A percentile compares a stretch with the other conserved stretches of the same genome.
These are phyloP conservation scores for Dryobates pubescens DNA, from an alignment of 2,797 vertebrate species.

Conservation along the genomic window DNA sequence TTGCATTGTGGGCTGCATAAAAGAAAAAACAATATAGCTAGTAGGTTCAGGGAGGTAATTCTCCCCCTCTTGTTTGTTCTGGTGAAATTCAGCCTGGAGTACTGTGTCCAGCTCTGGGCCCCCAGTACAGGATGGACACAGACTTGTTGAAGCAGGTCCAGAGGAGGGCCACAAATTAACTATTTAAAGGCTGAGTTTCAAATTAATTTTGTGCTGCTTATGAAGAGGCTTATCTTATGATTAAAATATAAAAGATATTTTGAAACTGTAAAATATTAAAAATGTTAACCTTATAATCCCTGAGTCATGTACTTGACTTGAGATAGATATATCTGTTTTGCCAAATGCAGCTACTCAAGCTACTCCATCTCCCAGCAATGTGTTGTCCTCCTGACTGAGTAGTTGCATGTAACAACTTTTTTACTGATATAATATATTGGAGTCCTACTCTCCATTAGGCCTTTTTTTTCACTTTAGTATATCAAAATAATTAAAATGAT, in stretches of 20 bases:
- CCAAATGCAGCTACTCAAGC: background rate
- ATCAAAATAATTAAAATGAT: background rate
- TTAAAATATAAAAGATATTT: background rate
- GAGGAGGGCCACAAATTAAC: background rate
- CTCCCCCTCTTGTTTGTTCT: background rate
- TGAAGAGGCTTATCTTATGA: background rate
- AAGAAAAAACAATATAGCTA: no score
- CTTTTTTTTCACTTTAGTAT: background rate
- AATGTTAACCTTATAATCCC: background rate
- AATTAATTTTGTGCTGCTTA: background rate
- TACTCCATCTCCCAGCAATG: background rate
- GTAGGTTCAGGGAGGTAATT: background rate
- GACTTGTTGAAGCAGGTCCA: background rate
- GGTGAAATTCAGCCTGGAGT: background rate
- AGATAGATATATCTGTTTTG: background rate
- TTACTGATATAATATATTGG: background rate
- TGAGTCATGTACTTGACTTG: background rate
- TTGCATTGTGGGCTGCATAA: background rate
- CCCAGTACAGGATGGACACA: background rate
- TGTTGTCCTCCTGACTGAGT: background rate
- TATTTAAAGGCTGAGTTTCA: background rate
- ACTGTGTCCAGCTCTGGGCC: background rate
- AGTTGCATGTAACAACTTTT: background rate
- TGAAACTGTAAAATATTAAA: background rate
- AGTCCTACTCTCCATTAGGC: background rate